phyloP scores from a whole-genome alignment of 1,140 invertebrate species.

The Microvelia longipes region DNA sequence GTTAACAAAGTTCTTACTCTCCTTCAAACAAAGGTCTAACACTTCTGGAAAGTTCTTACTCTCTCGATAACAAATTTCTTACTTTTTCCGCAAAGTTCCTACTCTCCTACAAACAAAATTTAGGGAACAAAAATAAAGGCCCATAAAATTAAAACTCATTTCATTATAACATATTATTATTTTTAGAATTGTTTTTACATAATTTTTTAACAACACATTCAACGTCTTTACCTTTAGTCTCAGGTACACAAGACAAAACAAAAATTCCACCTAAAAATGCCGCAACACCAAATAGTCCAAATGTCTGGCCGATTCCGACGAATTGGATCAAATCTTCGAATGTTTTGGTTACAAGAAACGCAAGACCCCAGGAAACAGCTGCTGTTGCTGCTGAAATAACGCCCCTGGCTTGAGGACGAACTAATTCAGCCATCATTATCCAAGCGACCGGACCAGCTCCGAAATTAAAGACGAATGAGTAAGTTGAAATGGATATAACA shows the following conservation, averaged over 20 bases:
- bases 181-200: not conserved
- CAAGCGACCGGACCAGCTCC: slow-evolving; percentile 56
- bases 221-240: slow-evolving; percentile 61
- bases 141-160: too few species aligned
- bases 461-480: slow-evolving; percentile 1
- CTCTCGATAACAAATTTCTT: too few species aligned
- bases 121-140: too few species aligned
- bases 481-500: not conserved
- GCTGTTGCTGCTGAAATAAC: slow-evolving; percentile 35
- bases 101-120: too few species aligned
- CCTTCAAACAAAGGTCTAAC: too few species aligned
- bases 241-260: slow-evolving; percentile 57
- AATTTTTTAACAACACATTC: slow-evolving; percentile 1
- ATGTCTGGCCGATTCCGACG: slow-evolving; percentile 53
- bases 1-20: too few species aligned
- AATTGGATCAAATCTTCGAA: slow-evolving; percentile 28
- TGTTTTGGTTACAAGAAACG: slow-evolving; percentile 38
- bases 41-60: too few species aligned
- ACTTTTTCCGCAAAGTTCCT: too few species aligned
- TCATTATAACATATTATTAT: not conserved
- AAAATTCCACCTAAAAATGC: slow-evolving; percentile 54
- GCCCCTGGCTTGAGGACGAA: slow-evolving; percentile 44
- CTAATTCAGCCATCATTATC: slow-evolving; percentile 48
- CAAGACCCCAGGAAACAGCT: slow-evolving; percentile 33
- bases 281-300: slow-evolving; percentile 65